A percentile compares a stretch with the other conserved stretches of the same genome.
phyloP scores from a whole-genome alignment of 1,140 invertebrate genomes.

The Dryas iulia region DNA sequence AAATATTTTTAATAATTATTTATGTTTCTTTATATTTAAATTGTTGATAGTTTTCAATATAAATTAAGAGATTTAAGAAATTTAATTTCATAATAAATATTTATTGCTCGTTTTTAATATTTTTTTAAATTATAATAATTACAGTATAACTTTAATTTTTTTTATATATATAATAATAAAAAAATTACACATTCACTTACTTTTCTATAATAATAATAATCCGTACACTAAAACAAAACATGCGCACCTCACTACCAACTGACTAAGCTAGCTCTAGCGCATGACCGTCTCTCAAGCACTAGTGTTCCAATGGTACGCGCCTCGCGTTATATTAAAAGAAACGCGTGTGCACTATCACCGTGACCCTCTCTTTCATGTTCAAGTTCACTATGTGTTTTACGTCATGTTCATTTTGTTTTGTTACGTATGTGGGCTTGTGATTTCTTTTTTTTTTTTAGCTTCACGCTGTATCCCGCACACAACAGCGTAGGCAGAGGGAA shows the following conservation, averaged over 20 bases:
- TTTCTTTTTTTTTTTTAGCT: too few species aligned
- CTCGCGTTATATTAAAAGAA: conserved; percentile 2
- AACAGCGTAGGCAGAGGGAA: too few species aligned
- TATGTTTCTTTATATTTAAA: background rate
- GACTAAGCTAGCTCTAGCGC: background rate
- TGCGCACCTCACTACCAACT: background rate
- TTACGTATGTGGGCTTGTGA: background rate
- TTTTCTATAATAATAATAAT: background rate
- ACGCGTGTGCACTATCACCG: conserved; percentile 20
- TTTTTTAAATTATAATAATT: too few species aligned
- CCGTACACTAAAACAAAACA: background rate
- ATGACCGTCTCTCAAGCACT: background rate
- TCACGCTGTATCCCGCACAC: too few species aligned
- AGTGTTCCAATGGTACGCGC: background rate
- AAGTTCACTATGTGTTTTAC: background rate
- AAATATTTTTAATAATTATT: background rate
- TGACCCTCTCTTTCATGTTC: conserved; percentile 31
- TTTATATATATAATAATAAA: too few species aligned
- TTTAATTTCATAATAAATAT: too few species aligned
- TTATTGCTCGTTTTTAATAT: too few species aligned
- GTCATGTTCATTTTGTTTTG: background rate
- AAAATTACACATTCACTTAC: background rate
- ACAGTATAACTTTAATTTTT: too few species aligned
- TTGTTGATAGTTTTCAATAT: background rate
- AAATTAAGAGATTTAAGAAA: too few species aligned